These are phyloP conservation scores for Darevskia nairensis DNA, from an alignment of 2,797 vertebrate genomes.

Conservation along the genomic window DNA sequence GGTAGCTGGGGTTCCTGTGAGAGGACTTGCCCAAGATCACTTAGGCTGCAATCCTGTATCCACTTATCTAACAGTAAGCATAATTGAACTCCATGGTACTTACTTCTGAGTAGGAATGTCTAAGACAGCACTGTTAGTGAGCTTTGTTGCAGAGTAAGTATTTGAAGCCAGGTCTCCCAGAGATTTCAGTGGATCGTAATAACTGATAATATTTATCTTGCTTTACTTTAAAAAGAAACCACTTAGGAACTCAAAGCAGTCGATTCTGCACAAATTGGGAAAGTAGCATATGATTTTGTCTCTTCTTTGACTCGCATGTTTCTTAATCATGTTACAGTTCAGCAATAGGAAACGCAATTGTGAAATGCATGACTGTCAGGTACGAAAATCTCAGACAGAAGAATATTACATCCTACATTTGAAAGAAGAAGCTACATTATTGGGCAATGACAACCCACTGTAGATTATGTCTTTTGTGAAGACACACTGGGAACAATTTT, in stretches of 20 bases:
- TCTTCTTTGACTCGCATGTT: background rate
- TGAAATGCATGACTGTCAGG: constrained; percentile 9
- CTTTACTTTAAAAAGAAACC: too few relatives aligned
- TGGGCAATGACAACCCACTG: constrained; percentile 8
- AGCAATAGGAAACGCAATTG: background rate
- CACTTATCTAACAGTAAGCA: too few relatives aligned
- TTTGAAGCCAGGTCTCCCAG: too few relatives aligned
- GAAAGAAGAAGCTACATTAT: constrained; percentile 3
- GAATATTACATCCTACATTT: constrained; percentile 28
- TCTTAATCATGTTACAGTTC: constrained; percentile 12
- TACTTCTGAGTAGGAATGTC: too few relatives aligned
- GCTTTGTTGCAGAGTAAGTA: background rate
- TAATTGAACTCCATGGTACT: too few relatives aligned
- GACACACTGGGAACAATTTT: constrained; percentile 29
- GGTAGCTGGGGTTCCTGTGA: background rate
- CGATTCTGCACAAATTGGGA: background rate
- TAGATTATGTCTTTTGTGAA: constrained; percentile 15
- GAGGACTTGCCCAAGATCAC: background rate
- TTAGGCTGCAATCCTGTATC: too few relatives aligned
- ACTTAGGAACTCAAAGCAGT: background rate
- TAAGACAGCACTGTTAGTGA: background rate
- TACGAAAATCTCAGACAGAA: constrained; percentile 31
- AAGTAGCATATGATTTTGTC: background rate
- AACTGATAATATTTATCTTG: too few relatives aligned
- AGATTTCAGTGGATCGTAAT: too few relatives aligned